phyloP scores from a whole-genome alignment of 2,797 vertebrate species.

The Sebastiscus albofasciatus region DNA sequence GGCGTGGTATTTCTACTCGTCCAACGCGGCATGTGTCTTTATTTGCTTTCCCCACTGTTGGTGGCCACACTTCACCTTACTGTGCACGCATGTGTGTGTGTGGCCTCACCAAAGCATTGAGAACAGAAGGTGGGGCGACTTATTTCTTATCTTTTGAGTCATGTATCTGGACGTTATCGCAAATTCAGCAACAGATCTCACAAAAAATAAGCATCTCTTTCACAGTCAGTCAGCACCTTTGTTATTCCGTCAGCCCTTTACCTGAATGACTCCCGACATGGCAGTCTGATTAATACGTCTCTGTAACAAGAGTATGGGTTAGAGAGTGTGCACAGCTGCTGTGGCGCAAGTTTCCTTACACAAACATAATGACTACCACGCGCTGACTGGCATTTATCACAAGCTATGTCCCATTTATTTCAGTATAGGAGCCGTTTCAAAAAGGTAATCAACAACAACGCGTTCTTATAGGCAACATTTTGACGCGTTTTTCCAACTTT shows the following conservation, averaged over 20 bases:
- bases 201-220: background rate
- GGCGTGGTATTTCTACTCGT: conserved; percentile 22
- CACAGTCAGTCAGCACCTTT: background rate
- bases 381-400: conserved; percentile 63
- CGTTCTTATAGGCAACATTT: background rate
- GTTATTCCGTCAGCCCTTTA: conserved; percentile 1
- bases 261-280: conserved; percentile 15
- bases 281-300: conserved; percentile 55
- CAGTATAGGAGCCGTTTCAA: conserved; percentile 23
- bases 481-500: background rate
- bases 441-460: conserved; percentile 48
- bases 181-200: background rate
- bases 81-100: background rate
- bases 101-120: background rate
- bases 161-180: background rate
- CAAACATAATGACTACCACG: conserved; percentile 74
- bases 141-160: conserved; percentile 8
- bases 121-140: background rate
- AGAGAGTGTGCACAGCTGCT: conserved; percentile 83
- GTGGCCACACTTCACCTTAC: conserved; percentile 19
- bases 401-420: conserved; percentile 59
- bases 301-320: conserved; percentile 53
- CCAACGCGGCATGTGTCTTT: conserved; percentile 31
- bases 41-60: conserved; percentile 7
- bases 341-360: conserved; percentile 56